Evolutionary conservation across 92 coral and sea anemone species (phyloP), one percentile per base, ranked within the genome.

Genomic region (Pocillopora grandis): DNA sequence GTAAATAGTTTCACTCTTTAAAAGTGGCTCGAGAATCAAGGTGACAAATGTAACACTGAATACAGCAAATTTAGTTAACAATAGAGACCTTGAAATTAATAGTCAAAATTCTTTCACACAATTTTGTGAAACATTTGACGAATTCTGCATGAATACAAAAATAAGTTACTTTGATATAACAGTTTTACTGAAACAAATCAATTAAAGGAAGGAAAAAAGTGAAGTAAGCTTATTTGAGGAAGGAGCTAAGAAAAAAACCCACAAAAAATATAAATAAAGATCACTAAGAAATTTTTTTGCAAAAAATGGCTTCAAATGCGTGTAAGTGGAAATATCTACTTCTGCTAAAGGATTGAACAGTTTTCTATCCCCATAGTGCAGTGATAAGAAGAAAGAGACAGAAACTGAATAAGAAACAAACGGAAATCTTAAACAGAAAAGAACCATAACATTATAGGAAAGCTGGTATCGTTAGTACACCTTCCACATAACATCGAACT

Each of bases 1-100:
- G 58, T 81, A 71, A 81, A 81, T 71, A 71, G 15, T 36, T 79
- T 81, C 58, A 70, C 84, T 67, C 66, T 36, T 80, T 48, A 8
- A 71, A 81, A 71, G 77, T 58, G 59, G 58, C 27, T 59, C 68
- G 59, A 60, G 58, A 60, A 76, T 55, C 23, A 59, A 58, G 63
- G 63, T 37, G 77, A 58, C 56, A 71, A 15, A n/a, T 56, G 33
- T 67, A 31, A 48, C 1, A 66, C 73, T 52, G 8, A n/a, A 52
- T n/a, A 4, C 19, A 42, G 75, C 12, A 66, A 70, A 70, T 27
- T 27, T 27, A 27, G 23, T 21, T 14, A 7, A 19, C 20, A 20
- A 79, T 37, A 35, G 56, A 10, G 14, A 66, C 57, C 37, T 48
- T 21, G 49, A 48, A 67, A 37, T n/a, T 76, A 10, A 33, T 64